A percentile compares a stretch with the other conserved stretches of the same genome.
Conservation (phyloP, 2,797 vertebrate species). For the Cuculus canorus region DNA sequence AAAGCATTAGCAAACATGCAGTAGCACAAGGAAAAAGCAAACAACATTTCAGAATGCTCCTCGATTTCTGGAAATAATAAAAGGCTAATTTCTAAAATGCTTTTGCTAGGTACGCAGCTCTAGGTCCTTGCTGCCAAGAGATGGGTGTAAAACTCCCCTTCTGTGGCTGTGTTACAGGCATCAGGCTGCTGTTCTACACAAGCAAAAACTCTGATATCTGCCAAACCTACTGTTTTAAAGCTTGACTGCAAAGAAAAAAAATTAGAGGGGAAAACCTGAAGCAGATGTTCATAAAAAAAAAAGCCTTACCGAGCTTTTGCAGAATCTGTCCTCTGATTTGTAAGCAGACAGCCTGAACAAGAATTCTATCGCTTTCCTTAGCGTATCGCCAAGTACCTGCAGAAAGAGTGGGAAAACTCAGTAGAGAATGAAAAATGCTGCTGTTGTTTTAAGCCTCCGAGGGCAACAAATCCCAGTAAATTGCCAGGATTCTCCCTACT, state of each 20-base stretch:
- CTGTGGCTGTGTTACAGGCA: not conserved
- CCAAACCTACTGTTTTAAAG: not conserved
- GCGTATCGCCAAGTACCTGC: constrained; percentile 89
- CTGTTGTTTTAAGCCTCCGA: not conserved
- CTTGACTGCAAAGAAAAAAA: not conserved
- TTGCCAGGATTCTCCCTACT: not conserved
- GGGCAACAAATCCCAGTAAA: not conserved
- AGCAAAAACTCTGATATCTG: not conserved
- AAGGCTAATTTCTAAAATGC: not conserved
- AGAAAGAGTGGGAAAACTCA: not conserved
- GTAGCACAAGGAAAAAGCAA: not conserved
- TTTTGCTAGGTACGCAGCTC: not conserved
- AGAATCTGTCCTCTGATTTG: constrained; percentile 94
- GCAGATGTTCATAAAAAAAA: not conserved
- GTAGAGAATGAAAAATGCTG: not conserved
- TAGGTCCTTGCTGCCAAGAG: not conserved
- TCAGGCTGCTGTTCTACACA: not conserved
- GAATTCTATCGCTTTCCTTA: constrained; percentile 82
- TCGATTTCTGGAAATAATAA: not conserved
- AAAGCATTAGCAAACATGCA: rapidly evolving
- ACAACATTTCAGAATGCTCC: not conserved
- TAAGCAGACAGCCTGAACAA: constrained; percentile 91
- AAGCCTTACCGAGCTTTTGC: constrained; percentile 88
- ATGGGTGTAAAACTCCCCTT: not conserved
- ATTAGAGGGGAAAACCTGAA: not conserved